Conservation (phyloP, 1,140 invertebrate genomes). For the Drosophila littoralis region DNA sequence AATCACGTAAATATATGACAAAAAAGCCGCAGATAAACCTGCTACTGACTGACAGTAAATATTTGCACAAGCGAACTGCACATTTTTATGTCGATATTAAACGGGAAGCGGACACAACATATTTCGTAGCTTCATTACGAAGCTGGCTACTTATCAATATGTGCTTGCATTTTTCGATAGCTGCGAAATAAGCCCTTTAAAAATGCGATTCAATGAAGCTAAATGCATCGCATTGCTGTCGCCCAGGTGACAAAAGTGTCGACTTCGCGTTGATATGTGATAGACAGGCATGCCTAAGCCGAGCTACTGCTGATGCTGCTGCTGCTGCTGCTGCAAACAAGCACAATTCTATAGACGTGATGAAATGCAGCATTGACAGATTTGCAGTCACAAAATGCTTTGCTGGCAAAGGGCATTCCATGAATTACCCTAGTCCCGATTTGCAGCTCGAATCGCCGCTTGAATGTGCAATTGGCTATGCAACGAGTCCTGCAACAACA, state of each 20-base stretch:
- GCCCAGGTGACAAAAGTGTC: conserved; percentile 16
- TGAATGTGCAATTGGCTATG: conserved; percentile 73
- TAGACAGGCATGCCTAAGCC: neutral
- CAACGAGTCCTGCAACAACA: conserved; percentile 55
- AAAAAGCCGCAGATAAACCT: no score
- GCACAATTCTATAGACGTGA: conserved; percentile 13
- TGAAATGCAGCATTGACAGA: conserved; percentile 26
- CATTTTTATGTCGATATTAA: no score
- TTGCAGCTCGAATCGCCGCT: conserved; percentile 50
- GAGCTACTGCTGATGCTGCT: neutral
- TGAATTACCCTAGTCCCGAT: conserved; percentile 48
- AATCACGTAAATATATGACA: no score
- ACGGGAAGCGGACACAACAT: no score
- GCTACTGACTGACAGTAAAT: no score
- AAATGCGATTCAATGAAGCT: neutral
- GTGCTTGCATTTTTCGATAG: neutral
- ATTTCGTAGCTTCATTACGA: no score
- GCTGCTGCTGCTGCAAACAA: neutral
- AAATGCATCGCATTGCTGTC: conserved; percentile 10
- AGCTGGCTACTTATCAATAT: neutral
- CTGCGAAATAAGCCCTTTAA: neutral
- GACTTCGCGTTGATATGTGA: neutral
- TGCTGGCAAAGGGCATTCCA: conserved; percentile 26
- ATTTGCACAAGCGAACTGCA: no score
- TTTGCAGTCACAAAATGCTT: conserved; percentile 13